Evolutionary conservation across 2,888 invertebrate genomes (phyloP), one percentile per base, ranked within the genome.

Genomic region (Tupiocoris notatus): DNA sequence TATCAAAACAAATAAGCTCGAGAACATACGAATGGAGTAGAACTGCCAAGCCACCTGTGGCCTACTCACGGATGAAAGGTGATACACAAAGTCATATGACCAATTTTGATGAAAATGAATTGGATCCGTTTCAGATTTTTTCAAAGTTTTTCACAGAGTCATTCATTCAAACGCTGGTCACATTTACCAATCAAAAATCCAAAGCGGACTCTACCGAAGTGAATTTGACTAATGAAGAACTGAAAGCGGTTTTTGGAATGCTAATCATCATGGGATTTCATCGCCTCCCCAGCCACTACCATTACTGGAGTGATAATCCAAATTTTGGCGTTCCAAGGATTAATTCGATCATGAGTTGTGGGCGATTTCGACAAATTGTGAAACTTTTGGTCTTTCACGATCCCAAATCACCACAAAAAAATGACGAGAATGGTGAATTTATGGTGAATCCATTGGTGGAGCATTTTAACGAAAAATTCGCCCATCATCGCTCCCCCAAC

Each of bases 361-460:
- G 77, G 17, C 25, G 78, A 7, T 80, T 81, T 79, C 77, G 79
- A 68, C 75, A 77, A 75, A 80, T 81, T 75, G 23, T 80, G 54
- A 75, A 79, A 56, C 78, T 67, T 59, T 21, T 81, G 21, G 80
- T 79, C 66, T 54, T 81, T 7, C 77, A 79, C 75, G 76, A 77
- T 1, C 74, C 77, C 68, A 66, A 74, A 77, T 75, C 77, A 17
- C 57, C 39, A 9, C 61, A 57, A 7, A 62, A 76, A 65, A 81
- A 66, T 78, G 80, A 81, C 74, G 80, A 80, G n/a, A n/a, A n/a
- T n/a, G n/a, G n/a, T n/a, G n/a, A n/a, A 66, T 73, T 81, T 3
- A 79, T 80, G 78, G 58, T 81, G 18, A 65, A 79, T 20, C 82
- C 82, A 81, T 81, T 82, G 81, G 82, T 82, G 81, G 82, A 82